Evolutionary conservation across 2,888 invertebrate species (phyloP).

Genomic region (Athalia rosae): DNA sequence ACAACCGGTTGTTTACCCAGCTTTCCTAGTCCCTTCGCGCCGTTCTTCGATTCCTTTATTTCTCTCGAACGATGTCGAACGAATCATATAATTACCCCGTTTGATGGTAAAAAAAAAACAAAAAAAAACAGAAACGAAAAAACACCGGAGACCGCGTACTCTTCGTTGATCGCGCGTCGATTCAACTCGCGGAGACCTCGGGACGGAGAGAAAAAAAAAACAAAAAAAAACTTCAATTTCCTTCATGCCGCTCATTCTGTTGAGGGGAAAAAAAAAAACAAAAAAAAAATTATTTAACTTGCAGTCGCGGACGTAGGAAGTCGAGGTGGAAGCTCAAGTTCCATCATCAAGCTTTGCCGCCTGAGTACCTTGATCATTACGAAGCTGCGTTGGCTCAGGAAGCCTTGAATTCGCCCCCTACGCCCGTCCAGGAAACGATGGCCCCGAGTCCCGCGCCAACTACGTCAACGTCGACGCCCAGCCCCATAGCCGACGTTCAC

Average conservation of each 20-base stretch:
- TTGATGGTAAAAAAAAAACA: no score
- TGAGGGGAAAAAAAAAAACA: conserved; percentile 2
- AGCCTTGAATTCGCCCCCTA: conserved; percentile 63
- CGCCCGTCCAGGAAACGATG: conserved; percentile 61
- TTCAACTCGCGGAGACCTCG: no score
- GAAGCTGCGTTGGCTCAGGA: conserved; percentile 82
- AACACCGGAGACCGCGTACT: no score
- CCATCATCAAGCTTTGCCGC: conserved; percentile 86
- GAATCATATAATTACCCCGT: conserved; percentile 26
- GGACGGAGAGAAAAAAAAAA: no score
- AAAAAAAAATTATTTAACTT: conserved; percentile 37
- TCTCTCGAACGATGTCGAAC: background rate
- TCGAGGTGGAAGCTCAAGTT: conserved; percentile 86
- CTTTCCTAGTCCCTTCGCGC: conserved; percentile 36
- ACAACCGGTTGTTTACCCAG: conserved; percentile 38
- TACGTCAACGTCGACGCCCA: conserved; percentile 66
- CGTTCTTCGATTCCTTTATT: conserved; percentile 13
- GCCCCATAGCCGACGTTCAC: conserved; percentile 69
- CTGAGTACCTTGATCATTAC: conserved; percentile 87
- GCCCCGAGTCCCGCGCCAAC: conserved; percentile 71
- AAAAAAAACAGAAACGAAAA: no score
- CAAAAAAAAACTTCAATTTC: background rate
- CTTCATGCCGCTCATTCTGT: background rate
- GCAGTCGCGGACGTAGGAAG: conserved; percentile 76
- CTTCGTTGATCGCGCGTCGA: no score